phyloP scores from a whole-genome alignment of 2,113 vertebrate species.

The Corydoras maculifer region DNA sequence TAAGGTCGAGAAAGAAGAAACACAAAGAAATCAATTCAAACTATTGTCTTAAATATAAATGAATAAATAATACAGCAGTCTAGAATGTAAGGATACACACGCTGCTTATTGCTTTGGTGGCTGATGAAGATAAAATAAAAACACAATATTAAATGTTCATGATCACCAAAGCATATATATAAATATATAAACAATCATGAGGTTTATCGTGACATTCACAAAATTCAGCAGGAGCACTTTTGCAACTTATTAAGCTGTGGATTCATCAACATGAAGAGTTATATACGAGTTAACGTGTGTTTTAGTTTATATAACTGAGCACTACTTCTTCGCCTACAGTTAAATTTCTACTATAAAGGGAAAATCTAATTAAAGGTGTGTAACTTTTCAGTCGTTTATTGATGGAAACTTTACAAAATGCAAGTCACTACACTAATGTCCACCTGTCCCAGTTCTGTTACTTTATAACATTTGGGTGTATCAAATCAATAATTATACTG shows the following conservation, averaged over 20 bases:
- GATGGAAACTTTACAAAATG: too few relatives aligned
- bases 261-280: slow-evolving; percentile 19
- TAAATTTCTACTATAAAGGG: too few relatives aligned
- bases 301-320: not conserved
- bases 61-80: slow-evolving; percentile 17
- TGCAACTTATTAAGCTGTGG: slow-evolving; percentile 21
- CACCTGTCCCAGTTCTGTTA: too few relatives aligned
- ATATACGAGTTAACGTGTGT: not conserved
- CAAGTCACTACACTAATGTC: too few relatives aligned
- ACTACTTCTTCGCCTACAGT: not conserved
- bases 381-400: too few relatives aligned
- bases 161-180: slow-evolving; percentile 27
- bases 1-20: not conserved
- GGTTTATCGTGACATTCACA: slow-evolving; percentile 31
- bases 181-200: slow-evolving; percentile 30
- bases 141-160: slow-evolving; percentile 31
- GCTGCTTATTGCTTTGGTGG: slow-evolving; percentile 41
- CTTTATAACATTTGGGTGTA: too few relatives aligned
- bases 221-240: slow-evolving; percentile 28
- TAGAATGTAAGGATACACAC: not conserved
- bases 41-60: slow-evolving; percentile 37
- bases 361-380: too few relatives aligned
- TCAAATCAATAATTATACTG: too few relatives aligned
- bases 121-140: slow-evolving; percentile 10
- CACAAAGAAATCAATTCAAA: slow-evolving; percentile 8